Evolutionary conservation across 2,797 vertebrate species (phyloP).

Genomic region (Channallabes apus): DNA sequence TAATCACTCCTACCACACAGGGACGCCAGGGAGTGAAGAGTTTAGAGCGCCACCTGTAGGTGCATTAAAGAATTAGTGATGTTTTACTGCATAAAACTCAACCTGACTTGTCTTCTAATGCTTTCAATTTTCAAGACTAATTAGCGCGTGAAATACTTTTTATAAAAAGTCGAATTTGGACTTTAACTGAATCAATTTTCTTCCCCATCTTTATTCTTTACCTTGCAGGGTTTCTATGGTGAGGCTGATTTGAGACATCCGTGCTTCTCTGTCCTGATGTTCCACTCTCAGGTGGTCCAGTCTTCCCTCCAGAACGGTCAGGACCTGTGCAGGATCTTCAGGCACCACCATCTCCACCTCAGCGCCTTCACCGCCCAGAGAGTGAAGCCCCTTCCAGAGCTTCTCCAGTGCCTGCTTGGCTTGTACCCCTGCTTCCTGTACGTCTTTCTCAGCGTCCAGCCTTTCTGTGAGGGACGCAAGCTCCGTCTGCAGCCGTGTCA

Average conservation of each 20-base stretch:
- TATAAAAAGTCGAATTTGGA: too few species aligned
- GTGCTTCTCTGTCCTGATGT: constrained; percentile 57
- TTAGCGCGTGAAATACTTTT: too few species aligned
- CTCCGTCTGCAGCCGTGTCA: constrained; percentile 61
- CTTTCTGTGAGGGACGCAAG: constrained; percentile 55
- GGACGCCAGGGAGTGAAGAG: too few species aligned
- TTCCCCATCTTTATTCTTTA: constrained; percentile 43
- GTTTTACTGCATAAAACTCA: too few species aligned
- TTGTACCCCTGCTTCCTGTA: constrained; percentile 54
- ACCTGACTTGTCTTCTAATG: too few species aligned
- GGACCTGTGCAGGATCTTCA: constrained; percentile 59
- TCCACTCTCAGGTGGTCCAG: constrained; percentile 64
- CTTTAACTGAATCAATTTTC: too few species aligned
- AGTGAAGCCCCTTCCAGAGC: constrained; percentile 68
- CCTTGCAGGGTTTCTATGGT: constrained; percentile 69
- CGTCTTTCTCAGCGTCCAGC: constrained; percentile 40
- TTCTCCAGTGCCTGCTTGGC: constrained; percentile 60
- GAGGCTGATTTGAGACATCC: constrained; percentile 58
- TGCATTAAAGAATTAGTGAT: too few species aligned
- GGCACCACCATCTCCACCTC: constrained; percentile 57
- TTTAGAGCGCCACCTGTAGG: too few species aligned
- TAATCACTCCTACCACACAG: too few species aligned
- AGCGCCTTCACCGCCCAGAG: constrained; percentile 52
- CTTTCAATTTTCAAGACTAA: too few species aligned
- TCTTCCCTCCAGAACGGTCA: constrained; percentile 62